A percentile compares a stretch with the other conserved stretches of the same genome.
Conservation (phyloP, 2,113 vertebrate species). For the Enhydra lutris region DNA sequence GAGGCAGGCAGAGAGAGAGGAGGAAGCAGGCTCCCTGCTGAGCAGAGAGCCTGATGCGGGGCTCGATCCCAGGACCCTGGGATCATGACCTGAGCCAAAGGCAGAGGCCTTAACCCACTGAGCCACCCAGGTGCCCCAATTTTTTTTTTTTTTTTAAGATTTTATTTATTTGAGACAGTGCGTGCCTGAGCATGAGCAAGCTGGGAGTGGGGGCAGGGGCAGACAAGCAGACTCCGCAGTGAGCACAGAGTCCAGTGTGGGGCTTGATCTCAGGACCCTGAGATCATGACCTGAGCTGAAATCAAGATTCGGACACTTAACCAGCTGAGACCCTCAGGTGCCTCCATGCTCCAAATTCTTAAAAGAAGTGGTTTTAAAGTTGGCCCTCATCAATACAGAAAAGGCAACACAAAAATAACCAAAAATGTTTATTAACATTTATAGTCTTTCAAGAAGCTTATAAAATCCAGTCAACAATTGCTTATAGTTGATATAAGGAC, state of each 20-base stretch:
- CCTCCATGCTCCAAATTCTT: background rate
- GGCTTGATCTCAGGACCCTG: background rate
- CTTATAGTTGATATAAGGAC: background rate
- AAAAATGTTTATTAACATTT: constrained; percentile 23
- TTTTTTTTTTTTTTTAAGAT: background rate
- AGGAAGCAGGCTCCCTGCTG: too few species aligned
- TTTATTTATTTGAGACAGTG: background rate
- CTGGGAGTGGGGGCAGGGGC: too few species aligned
- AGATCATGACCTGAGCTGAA: background rate
- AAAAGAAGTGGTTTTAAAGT: background rate
- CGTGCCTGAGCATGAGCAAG: background rate
- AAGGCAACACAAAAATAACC: constrained; percentile 1
- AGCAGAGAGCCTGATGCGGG: too few species aligned
- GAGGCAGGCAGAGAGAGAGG: too few species aligned
- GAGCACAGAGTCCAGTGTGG: background rate
- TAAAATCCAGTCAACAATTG: background rate
- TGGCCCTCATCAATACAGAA: background rate
- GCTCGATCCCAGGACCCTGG: too few species aligned
- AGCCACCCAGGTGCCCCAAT: too few species aligned
- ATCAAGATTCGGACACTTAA: background rate
- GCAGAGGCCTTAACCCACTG: too few species aligned
- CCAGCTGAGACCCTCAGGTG: background rate
- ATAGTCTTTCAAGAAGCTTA: background rate
- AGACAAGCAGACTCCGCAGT: background rate
- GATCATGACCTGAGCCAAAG: too few species aligned